Conservation (phyloP, 2,113 vertebrate genomes). For the Fulica atra region DNA sequence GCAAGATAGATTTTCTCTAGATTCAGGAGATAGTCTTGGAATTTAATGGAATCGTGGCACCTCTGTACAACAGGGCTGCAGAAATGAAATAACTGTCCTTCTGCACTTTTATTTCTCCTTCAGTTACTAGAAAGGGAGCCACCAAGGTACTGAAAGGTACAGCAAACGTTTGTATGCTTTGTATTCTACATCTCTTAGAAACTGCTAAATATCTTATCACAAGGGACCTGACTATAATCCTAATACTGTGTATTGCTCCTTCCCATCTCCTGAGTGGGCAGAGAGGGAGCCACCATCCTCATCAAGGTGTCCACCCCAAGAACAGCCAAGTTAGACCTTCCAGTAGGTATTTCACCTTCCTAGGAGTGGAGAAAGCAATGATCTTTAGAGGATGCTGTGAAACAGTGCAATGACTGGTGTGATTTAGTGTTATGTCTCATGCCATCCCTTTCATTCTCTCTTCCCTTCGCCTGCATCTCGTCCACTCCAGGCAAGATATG, state of each 20-base stretch:
- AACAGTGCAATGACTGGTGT: accelerated
- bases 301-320: neutral
- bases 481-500: neutral
- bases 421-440: neutral
- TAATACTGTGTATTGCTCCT: neutral
- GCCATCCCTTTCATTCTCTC: neutral
- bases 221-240: neutral
- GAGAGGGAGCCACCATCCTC: neutral
- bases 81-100: neutral
- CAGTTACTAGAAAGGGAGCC: neutral
- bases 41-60: neutral
- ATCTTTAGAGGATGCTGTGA: neutral
- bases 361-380: neutral
- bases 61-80: neutral
- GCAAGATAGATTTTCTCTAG: neutral
- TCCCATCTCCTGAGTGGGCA: neutral
- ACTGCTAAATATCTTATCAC: neutral
- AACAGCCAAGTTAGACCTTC: neutral
- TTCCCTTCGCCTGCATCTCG: neutral
- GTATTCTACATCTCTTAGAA: neutral
- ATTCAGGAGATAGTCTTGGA: neutral
- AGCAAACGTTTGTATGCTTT: neutral
- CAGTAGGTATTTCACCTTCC: neutral
- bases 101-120: neutral
- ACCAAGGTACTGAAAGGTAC: neutral